Percentiles rank a stretch among this genome's conserved stretches.
Evolutionary conservation across 2,888 invertebrate species (phyloP).

Genomic region (Cheilosia scutellata): DNA sequence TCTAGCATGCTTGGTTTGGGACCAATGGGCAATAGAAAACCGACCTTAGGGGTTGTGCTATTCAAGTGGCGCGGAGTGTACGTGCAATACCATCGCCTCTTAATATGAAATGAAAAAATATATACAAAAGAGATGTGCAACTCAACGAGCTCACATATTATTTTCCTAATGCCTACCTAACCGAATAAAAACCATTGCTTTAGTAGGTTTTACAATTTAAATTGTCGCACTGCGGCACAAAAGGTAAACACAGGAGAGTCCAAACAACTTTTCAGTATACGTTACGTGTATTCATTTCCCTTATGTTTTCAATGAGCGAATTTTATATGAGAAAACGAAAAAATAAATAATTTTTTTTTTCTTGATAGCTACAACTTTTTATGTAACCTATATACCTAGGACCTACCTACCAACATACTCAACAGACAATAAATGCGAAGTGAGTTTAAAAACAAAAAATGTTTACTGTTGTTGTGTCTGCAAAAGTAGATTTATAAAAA

Average conservation of each 20-base stretch:
- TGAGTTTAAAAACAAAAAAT: too few species aligned
- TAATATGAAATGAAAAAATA: too few species aligned
- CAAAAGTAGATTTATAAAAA: too few species aligned
- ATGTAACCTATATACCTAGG: neutral
- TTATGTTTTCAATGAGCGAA: constrained; percentile 3
- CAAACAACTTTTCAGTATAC: neutral
- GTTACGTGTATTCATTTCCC: neutral
- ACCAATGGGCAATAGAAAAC: too few species aligned
- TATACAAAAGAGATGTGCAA: too few species aligned
- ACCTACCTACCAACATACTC: neutral
- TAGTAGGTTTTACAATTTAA: neutral
- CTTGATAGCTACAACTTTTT: neutral
- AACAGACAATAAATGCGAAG: neutral
- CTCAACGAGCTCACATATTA: too few species aligned
- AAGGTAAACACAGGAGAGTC: neutral
- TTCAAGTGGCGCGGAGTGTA: too few species aligned
- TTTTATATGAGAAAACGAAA: constrained; percentile 6
- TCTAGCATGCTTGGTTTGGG: too few species aligned
- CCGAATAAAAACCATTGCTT: too few species aligned
- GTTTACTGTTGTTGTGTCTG: too few species aligned
- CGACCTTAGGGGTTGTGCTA: too few species aligned
- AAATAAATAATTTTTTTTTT: neutral
- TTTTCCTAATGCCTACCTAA: too few species aligned
- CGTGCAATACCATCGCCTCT: neutral
- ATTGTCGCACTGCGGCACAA: constrained; percentile 11